Evolutionary conservation across 2,888 invertebrate species (phyloP), one percentile per base, ranked within the genome.

Genomic region (Nipponacmea schrenckii): DNA sequence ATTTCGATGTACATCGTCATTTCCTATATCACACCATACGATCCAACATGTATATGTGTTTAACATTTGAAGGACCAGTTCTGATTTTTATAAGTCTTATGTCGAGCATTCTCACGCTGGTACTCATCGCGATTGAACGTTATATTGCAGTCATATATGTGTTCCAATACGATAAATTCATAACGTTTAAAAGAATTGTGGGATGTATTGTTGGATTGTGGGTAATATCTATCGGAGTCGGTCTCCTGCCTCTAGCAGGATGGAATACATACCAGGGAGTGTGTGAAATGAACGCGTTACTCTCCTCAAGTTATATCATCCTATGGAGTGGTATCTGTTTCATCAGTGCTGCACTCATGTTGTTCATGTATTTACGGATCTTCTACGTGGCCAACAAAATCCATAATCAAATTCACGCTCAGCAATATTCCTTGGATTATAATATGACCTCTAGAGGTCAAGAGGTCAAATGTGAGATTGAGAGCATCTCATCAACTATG

Each of bases 51-150:
- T 77, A 72, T 62, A 65, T 75, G 20, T 75, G 75, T 62, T 44
- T 77, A 56, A 70, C 71, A 12, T 67, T 77, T 20, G 77, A 77
- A 20, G 77, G 77, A 46, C 72, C 77, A 0, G 77, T 75, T 0
- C 66, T 75, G 14, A 48, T 77, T 17, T 77, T 77, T 67, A 71
- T 72, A 12, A 74, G 77, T 62, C 71, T 77, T 72, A 74, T 77
- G 75, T 77, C 77, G 20, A 75, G 75, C 26, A 72, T 75, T 24
- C 62, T 77, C 4, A 77, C 73, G 48, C 68, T 77, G 3, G 69
- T 65, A 8, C 62, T 75, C 5, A 77, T 77, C 44, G 75, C 77
- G 12, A 45, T 64, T 15, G 77, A 77, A 15, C 62, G 77, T 44
- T 75, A 74, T 17, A 69, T 77, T 14, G 77, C 75, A 14, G 68